These are phyloP conservation scores for Diglossa cyanea DNA, from an alignment of 2,797 vertebrate species.

Conservation along the genomic window DNA sequence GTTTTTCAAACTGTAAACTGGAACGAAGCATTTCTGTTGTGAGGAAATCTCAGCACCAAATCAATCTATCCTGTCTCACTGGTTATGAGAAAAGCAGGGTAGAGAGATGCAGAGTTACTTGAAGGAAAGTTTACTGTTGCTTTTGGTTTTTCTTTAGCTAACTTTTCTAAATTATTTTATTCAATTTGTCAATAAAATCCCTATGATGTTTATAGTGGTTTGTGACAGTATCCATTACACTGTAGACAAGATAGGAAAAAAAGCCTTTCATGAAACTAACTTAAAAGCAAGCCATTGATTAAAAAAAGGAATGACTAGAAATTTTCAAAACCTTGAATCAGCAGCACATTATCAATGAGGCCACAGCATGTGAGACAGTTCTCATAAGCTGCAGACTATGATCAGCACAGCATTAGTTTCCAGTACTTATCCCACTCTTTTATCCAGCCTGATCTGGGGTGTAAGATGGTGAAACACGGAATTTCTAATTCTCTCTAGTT, in stretches of 20 bases:
- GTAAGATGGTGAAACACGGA: fast-evolving
- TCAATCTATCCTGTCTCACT: not conserved
- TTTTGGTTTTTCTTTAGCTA: not conserved
- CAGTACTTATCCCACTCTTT: not conserved
- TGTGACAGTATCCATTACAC: not conserved
- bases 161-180: not conserved
- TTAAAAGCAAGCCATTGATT: not conserved
- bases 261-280: not conserved
- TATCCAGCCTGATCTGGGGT: not conserved
- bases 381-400: not conserved
- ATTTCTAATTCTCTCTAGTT: not conserved
- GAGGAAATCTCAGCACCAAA: not conserved
- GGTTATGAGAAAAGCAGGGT: not conserved
- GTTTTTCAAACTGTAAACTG: not conserved
- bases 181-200: not conserved
- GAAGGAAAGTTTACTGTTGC: not conserved
- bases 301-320: not conserved
- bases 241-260: not conserved
- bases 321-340: not conserved
- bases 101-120: not conserved
- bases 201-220: not conserved
- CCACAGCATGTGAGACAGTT: fast-evolving
- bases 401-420: not conserved
- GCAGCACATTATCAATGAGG: not conserved
- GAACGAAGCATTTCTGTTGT: not conserved